Base-by-base conservation (phyloP, 2,797 vertebrate species). In the Myotis daubentonii region DNA sequence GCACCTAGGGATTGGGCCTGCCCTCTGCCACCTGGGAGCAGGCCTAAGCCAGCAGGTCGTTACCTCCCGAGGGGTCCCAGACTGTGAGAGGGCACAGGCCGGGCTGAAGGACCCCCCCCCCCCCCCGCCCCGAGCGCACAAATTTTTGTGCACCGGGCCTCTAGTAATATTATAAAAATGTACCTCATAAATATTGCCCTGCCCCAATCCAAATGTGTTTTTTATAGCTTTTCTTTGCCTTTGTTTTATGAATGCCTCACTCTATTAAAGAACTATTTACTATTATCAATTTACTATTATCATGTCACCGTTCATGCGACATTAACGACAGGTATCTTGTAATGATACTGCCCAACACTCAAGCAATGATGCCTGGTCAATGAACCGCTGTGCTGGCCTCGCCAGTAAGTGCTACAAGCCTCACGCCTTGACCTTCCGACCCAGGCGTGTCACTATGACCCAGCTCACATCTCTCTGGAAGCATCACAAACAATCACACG, bases 141-240 rank as follows among this genome's bases (percentile, higher is more conserved):
- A n/a, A n/a, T n/a, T n/a, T n/a, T n/a, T n/a, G n/a, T n/a, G n/a
- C n/a, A n/a, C n/a, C n/a, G n/a, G n/a, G n/a, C n/a, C n/a, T n/a
- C n/a, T n/a, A n/a, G n/a, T n/a, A 74, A 83, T 20, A 71, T 22
- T 95, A 15, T 83, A 66, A 93, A 96, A 94, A 51, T 3, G 8
- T 47, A 79, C 30, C 49, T 88, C 22, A 55, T 83, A 94, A 93
- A 81, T 84, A 95, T 0, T 51, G 5, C 16, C 53, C 23, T 71
- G 57, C 17, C 44, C 33, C 66, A 84, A 89, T 33, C 74, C 49
- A 76, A 33, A 12, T 53, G 49, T 53, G 74, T 4, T 36, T 89
- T 82, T 41, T 81, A 83, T 30, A 49, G 13, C 51, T 57, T 25
- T n/a, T 62, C 44, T 7, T 44, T 30, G 16, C 10, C 11, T 83